phyloP scores from a whole-genome alignment of 2,888 invertebrate species.

The Megastigmus dorsalis region DNA sequence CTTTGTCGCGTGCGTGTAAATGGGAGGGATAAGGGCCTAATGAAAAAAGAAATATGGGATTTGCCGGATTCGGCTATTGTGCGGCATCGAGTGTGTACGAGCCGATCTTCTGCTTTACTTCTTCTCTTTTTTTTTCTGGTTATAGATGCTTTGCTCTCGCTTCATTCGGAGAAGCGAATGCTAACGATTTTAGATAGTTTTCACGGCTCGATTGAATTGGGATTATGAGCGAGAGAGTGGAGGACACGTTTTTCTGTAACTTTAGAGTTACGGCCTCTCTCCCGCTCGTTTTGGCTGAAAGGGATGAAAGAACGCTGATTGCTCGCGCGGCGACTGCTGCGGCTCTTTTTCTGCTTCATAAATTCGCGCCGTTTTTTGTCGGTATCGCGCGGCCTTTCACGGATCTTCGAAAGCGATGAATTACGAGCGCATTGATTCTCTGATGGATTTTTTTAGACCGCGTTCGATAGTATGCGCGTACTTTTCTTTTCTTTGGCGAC shows the following conservation, averaged over 20 bases:
- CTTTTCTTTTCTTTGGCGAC: no score
- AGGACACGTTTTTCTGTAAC: slow-evolving; percentile 21
- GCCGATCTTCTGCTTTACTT: not conserved
- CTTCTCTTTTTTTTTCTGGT: not conserved
- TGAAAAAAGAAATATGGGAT: slow-evolving; percentile 55
- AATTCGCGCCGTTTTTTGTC: not conserved
- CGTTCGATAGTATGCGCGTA: no score
- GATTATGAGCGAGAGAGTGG: slow-evolving; percentile 24
- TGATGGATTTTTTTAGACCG: no score
- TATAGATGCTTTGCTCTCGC: not conserved
- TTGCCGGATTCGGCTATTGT: slow-evolving; percentile 43
- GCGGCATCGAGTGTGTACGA: not conserved
- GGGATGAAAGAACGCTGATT: slow-evolving; percentile 39
- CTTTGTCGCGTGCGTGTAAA: slow-evolving; percentile 14
- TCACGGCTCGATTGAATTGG: slow-evolving; percentile 42
- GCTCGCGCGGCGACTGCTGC: not conserved
- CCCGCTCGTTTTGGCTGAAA: not conserved
- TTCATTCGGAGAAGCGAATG: slow-evolving; percentile 7
- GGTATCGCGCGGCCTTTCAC: not conserved
- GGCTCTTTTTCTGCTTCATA: slow-evolving; percentile 22
- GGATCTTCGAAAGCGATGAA: not conserved
- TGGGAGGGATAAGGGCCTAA: slow-evolving; percentile 41
- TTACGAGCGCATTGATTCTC: slow-evolving; percentile 4
- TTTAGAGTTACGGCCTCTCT: slow-evolving; percentile 38
- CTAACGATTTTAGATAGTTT: slow-evolving; percentile 53